Percentiles rank a stretch among this genome's conserved stretches.
Evolutionary conservation across 2,888 invertebrate species (phyloP).

Genomic region (Cephus sareptanus): DNA sequence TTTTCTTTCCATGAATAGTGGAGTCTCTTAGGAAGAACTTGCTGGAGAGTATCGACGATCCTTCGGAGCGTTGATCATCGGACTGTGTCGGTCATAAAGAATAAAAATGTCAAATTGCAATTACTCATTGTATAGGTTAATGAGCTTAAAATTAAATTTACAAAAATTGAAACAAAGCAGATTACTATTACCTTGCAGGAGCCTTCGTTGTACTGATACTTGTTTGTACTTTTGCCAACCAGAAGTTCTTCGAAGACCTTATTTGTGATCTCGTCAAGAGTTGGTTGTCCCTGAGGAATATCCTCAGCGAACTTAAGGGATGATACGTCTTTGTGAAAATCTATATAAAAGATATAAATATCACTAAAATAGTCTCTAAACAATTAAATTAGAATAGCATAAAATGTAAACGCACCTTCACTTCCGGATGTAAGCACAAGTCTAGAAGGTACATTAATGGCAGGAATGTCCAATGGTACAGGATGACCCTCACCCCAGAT

Average conservation of each 20-base stretch:
- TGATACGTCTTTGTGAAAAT: conserved; percentile 34
- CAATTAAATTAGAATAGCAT: conserved; percentile 1
- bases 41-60: conserved; percentile 76
- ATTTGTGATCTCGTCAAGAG: conserved; percentile 81
- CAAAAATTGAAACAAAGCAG: not conserved
- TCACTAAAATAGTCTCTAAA: not conserved
- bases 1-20: conserved; percentile 66
- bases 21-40: conserved; percentile 75
- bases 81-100: conserved; percentile 66
- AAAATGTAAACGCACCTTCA: conserved; percentile 45
- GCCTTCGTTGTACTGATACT: conserved; percentile 57
- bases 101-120: conserved; percentile 11
- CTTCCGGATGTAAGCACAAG: conserved; percentile 54
- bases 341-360: conserved; percentile 9
- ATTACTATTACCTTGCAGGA: conserved; percentile 55
- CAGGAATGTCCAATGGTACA: conserved; percentile 55
- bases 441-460: conserved; percentile 56
- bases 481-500: conserved; percentile 63
- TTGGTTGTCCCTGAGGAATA: conserved; percentile 59
- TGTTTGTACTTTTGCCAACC: conserved; percentile 69
- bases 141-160: conserved; percentile 5
- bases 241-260: conserved; percentile 81
- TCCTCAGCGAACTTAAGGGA: conserved; percentile 47
- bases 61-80: conserved; percentile 80
- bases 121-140: conserved; percentile 1